Evolutionary conservation across 2,888 invertebrate species (phyloP), one percentile per base, ranked within the genome.

Genomic region (Carcina quercana): DNA sequence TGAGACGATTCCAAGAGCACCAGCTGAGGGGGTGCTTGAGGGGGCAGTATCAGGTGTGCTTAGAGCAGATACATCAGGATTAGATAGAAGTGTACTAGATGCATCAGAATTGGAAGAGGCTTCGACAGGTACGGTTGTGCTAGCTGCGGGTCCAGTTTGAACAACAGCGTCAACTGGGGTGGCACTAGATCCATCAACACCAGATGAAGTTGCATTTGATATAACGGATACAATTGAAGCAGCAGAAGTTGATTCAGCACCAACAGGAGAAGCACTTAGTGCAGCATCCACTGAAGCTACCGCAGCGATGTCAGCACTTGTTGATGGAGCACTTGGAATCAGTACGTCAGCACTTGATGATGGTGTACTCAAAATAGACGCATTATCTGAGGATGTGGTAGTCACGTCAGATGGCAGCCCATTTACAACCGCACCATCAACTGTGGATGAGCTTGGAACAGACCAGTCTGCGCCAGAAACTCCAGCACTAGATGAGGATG

Each of bases 221-320:
- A 6, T 3, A 19, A n/a, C 19, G n/a, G 19, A 19, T 19, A 19
- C 28, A 28, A n/a, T 26, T 13, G 19, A 14, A 1, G 27, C 34
- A n/a, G 15, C 26, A 47, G 61, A 63, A 35, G 53, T 53, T n/a
- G 29, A 42, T 13, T 31, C 30, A 25, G 29, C 6, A 1, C 21
- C 30, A 21, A 30, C 12, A 2, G 28, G 20, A 2, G 31, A 27
- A 24, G 28, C 13, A 6, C 25, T 28, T 13, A 33, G 4, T 13
- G 30, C 25, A 21, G 33, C 15, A 12, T 25, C 26, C 8, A 24
- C 27, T 29, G 5, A 19, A 13, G 27, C 12, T 3, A 20, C 7
- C 15, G 15, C 17, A 8, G 24, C 4, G 8, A 12, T 11, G 1
- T 15, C 30, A 30, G 22, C 17, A 15, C 17, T 24, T 8, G 19